Base-by-base conservation (phyloP, 2,888 invertebrate genomes). In the Cheiracanthium punctorium region DNA sequence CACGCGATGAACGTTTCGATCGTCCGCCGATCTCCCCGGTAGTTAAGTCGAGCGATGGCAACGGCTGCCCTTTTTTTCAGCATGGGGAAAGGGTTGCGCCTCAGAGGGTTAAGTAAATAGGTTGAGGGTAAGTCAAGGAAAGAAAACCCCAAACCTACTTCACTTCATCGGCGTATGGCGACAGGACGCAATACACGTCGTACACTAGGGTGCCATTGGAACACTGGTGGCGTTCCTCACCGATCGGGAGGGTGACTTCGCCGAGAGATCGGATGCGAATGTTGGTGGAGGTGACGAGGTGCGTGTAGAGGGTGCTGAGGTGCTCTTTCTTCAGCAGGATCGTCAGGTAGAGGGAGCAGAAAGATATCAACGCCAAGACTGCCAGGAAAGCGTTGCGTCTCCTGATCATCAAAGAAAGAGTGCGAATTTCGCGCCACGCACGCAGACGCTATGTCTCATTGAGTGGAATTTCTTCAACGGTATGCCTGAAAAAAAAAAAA, bases 181-280 rank as follows among this genome's bases (percentile, higher is more conserved):
- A 67, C 29, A 52, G 43, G 0, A 79, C 84, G 17, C 79, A 84
- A 24, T 69, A 84, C 10, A 58, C 37, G 0, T 17, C 52, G 12
- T 84, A 74, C 32, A 84, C 43, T 2, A 52, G 4, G 4, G 20
- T 24, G 17, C 58, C 58, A 7, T 5, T 5, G 4, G 24, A 58
- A 12, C 58, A 58, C 1, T 24, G 4, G 20, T 5, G n/a, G 5
- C 7, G 24, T n/a, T 17, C 2, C 20, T 20, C 4, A 5, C 24
- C 14, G 7, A 17, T 48, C 2, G n/a, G 14, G n/a, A n/a, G 8
- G 4, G 58, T 17, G 7, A 58, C 1, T 1, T 7, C 24, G 20
- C 8, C 24, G 58, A 24, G 24, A 7, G 5, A 7, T 17, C 2
- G n/a, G 2, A 17, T 24, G 1, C 24, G 58, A 24, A 24, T 17